These are phyloP conservation scores for Thysanoteuthis rhombus DNA, from an alignment of 2,888 invertebrate genomes.

Conservation along the genomic window DNA sequence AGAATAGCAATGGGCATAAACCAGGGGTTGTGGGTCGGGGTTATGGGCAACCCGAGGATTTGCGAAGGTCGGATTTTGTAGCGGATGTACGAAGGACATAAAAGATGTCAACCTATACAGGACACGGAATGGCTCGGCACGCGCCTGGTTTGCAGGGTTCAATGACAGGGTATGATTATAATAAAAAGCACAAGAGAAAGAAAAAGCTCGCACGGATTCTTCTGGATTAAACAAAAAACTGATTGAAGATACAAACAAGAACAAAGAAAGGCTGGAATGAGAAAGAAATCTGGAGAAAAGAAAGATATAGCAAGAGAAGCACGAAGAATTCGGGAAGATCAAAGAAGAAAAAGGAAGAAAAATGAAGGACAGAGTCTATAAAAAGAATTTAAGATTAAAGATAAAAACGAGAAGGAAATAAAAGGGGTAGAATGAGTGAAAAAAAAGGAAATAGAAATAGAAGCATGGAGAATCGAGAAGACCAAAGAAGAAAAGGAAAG, in stretches of 20 bases:
- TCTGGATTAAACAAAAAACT: background rate
- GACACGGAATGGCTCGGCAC: slow-evolving; percentile 12
- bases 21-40: background rate
- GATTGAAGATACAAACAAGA: too few relatives aligned
- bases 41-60: background rate
- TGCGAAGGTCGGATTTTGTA: background rate
- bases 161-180: background rate
- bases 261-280: too few relatives aligned
- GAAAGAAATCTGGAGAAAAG: too few relatives aligned
- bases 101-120: background rate
- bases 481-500: background rate
- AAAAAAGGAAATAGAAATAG: background rate
- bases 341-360: background rate
- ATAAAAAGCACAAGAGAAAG: too few relatives aligned
- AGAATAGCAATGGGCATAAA: background rate
- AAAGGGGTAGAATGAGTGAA: background rate
- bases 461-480: background rate
- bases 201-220: background rate
- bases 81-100: background rate
- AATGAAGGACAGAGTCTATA: background rate
- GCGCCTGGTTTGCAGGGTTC: background rate
- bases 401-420: background rate
- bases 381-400: background rate
- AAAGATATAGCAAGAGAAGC: too few relatives aligned
- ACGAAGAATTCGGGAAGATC: too few relatives aligned